Percentiles rank a stretch among this genome's conserved stretches.
Evolutionary conservation across 2,797 vertebrate genomes (phyloP).

Genomic region (Catostomus latipinnis): DNA sequence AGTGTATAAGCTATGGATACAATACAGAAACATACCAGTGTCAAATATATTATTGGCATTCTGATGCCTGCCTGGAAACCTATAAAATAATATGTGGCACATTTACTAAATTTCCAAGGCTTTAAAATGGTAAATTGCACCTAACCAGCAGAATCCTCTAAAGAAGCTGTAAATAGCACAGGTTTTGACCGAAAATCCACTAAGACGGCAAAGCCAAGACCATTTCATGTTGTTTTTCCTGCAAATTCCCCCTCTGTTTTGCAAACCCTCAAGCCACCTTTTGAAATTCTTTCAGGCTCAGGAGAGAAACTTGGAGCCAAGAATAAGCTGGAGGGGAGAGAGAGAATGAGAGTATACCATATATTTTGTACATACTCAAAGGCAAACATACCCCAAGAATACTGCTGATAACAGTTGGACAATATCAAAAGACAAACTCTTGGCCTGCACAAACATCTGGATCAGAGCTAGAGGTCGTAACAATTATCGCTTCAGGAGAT

Average conservation of each 20-base stretch:
- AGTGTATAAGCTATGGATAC: not conserved
- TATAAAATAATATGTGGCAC: constrained; percentile 19
- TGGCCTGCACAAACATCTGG: not conserved
- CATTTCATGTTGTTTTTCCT: constrained; percentile 55
- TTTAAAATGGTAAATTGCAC: constrained; percentile 36
- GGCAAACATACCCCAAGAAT: not conserved
- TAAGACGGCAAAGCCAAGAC: constrained; percentile 51
- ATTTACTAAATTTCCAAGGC: constrained; percentile 35
- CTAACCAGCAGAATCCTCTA: constrained; percentile 35
- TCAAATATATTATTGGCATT: constrained; percentile 2
- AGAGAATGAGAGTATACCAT: not conserved
- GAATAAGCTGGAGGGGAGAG: constrained; percentile 47
- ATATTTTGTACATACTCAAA: not conserved
- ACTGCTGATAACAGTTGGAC: constrained; percentile 7
- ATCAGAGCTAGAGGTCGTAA: constrained; percentile 5
- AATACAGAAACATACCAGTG: constrained; percentile 35
- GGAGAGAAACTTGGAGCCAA: constrained; percentile 60
- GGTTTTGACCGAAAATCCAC: constrained; percentile 53
- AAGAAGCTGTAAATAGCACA: constrained; percentile 42
- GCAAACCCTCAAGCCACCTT: constrained; percentile 70
- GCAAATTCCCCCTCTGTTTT: constrained; percentile 66
- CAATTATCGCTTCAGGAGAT: constrained; percentile 31
- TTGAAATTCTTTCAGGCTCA: constrained; percentile 69
- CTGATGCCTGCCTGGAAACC: not conserved
- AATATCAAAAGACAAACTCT: not conserved